These are phyloP conservation scores for Steatocranus sp. DNA, from an alignment of 2,797 vertebrate species.

Conservation along the genomic window DNA sequence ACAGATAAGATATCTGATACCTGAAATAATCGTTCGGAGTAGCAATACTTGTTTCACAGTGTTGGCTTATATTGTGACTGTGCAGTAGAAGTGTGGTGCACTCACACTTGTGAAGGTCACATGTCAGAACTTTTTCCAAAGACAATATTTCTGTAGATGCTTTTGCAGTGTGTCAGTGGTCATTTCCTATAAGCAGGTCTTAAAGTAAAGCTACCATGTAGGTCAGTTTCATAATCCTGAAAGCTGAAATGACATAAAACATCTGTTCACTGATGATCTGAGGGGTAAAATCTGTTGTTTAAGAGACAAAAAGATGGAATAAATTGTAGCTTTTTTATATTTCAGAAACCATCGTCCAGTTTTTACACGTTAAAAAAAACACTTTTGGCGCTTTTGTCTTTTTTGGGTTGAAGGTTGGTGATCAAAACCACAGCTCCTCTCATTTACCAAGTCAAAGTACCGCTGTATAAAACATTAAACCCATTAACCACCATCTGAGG, in stretches of 20 bases:
- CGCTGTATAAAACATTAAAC: not conserved
- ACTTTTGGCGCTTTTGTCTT: not conserved
- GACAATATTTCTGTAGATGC: not conserved
- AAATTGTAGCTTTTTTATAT: not conserved
- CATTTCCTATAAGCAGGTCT: not conserved
- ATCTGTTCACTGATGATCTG: not conserved
- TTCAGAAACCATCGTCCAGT: not conserved
- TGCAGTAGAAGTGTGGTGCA: not conserved
- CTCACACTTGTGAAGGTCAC: not conserved
- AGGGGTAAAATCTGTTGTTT: not conserved
- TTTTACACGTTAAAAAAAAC: rapidly evolving
- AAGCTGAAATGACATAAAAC: not conserved
- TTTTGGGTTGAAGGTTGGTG: not conserved
- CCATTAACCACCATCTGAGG: not conserved
- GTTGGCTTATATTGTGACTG: not conserved
- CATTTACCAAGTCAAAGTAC: not conserved
- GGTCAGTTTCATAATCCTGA: not conserved
- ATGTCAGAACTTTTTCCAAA: not conserved
- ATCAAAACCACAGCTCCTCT: not conserved
- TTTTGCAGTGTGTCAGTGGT: not conserved
- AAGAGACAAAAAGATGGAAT: not conserved
- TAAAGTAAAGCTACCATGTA: not conserved
- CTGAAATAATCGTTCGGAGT: not conserved
- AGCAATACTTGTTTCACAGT: not conserved
- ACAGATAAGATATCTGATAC: not conserved